Conservation (phyloP, 2,888 invertebrate species). For the Tipula helvola region DNA sequence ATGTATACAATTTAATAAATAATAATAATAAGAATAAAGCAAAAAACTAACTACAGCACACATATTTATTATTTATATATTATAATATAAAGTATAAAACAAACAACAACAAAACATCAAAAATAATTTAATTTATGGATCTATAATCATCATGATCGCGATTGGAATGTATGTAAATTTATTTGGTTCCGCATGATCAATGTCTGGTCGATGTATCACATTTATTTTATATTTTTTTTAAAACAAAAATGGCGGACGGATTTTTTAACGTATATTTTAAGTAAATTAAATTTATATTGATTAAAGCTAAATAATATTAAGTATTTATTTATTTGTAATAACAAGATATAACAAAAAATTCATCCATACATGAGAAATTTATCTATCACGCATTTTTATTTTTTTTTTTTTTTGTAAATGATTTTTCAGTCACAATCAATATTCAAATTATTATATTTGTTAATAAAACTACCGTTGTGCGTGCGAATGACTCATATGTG, state of each 20-base stretch:
- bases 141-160: neutral
- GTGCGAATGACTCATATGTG: conserved; percentile 58
- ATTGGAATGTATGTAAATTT: neutral
- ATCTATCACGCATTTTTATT: neutral
- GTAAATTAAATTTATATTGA: neutral
- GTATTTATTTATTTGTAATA: neutral
- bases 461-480: conserved; percentile 60
- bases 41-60: neutral
- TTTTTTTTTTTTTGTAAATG: neutral
- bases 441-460: neutral
- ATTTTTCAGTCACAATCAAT: neutral
- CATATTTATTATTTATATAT: neutral
- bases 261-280: neutral
- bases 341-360: conserved; percentile 4
- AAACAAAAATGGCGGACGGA: neutral
- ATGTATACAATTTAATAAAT: neutral
- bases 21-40: neutral
- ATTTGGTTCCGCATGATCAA: neutral
- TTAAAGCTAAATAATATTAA: neutral
- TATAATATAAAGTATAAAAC: neutral
- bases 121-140: neutral
- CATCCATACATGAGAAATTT: conserved; percentile 6
- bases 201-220: conserved; percentile 4
- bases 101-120: neutral
- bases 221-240: neutral